Percentiles rank a stretch among this genome's conserved stretches.
Evolutionary conservation across 2,888 invertebrate species (phyloP).

Genomic region (Trypoxylon attenuatum): DNA sequence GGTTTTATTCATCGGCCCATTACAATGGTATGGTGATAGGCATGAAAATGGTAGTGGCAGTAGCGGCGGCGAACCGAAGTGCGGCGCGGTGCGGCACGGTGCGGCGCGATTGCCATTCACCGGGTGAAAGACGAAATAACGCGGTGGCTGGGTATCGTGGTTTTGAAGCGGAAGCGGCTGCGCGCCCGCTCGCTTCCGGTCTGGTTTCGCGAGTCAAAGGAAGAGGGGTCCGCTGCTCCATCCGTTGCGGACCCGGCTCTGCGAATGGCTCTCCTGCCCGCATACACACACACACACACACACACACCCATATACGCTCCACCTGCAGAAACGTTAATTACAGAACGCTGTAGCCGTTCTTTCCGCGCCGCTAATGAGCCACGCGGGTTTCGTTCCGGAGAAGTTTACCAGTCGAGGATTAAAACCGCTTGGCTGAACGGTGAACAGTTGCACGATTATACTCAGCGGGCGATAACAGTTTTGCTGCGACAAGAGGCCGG

Average conservation of each 20-base stretch:
- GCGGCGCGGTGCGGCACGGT: no score
- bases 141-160: conserved; percentile 38
- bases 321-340: conserved; percentile 53
- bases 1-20: conserved; percentile 28
- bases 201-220: conserved; percentile 56
- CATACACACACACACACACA: background rate
- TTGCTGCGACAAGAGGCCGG: no score
- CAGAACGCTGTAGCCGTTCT: conserved; percentile 21
- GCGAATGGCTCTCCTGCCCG: background rate
- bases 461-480: no score
- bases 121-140: conserved; percentile 51
- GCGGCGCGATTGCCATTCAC: no score
- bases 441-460: no score
- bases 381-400: background rate
- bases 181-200: conserved; percentile 55
- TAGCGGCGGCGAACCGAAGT: no score
- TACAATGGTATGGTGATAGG: conserved; percentile 41
- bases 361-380: conserved; percentile 20
- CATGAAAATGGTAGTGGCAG: conserved; percentile 21
- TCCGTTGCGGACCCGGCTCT: conserved; percentile 34
- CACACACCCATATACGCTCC: no score
- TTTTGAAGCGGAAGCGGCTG: conserved; percentile 50
- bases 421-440: no score
- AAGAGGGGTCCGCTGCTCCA: conserved; percentile 48
- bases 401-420: no score